A percentile compares a stretch with the other conserved stretches of the same genome.
These are phyloP conservation scores for Erpetoichthys calabaricus DNA, from an alignment of 2,797 vertebrate genomes.

Conservation along the genomic window DNA sequence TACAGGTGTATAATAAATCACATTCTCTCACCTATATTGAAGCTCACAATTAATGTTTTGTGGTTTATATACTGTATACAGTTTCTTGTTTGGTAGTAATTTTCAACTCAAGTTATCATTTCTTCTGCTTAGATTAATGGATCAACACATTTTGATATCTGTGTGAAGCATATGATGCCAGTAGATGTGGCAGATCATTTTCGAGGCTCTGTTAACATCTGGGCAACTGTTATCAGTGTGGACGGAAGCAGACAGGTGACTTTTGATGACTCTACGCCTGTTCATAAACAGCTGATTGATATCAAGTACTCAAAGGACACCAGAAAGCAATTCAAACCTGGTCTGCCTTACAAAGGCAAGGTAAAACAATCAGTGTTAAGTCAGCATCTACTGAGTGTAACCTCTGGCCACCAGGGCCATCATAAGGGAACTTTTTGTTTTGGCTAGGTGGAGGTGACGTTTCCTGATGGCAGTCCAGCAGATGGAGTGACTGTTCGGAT, in stretches of 20 bases:
- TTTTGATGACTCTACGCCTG: constrained; percentile 74
- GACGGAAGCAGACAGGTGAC: constrained; percentile 74
- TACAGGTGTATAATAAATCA: too few species aligned
- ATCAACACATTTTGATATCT: constrained; percentile 66
- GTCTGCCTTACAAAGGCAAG: constrained; percentile 82
- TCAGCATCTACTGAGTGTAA: too few species aligned
- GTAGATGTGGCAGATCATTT: constrained; percentile 79
- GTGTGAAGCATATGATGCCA: constrained; percentile 82
- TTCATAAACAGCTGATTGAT: constrained; percentile 87
- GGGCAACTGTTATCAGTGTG: constrained; percentile 61
- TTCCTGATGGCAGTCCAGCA: constrained; percentile 78
- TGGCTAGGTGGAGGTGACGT: constrained; percentile 73
- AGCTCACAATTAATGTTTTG: too few species aligned
- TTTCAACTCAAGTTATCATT: background rate
- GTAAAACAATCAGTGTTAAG: constrained; percentile 34
- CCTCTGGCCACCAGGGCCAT: too few species aligned
- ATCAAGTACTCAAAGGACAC: constrained; percentile 82
- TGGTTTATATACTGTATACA: too few species aligned
- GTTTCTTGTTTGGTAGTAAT: too few species aligned
- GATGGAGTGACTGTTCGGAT: constrained; percentile 68
- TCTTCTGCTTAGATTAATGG: constrained; percentile 57
- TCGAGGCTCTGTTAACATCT: constrained; percentile 73
- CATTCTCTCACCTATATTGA: too few species aligned
- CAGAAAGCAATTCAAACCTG: constrained; percentile 84
- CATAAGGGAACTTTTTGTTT: too few species aligned